Percentiles rank a stretch among this genome's conserved stretches.
These are phyloP conservation scores for Dryobota labecula DNA, from an alignment of 2,888 invertebrate species.

Conservation along the genomic window DNA sequence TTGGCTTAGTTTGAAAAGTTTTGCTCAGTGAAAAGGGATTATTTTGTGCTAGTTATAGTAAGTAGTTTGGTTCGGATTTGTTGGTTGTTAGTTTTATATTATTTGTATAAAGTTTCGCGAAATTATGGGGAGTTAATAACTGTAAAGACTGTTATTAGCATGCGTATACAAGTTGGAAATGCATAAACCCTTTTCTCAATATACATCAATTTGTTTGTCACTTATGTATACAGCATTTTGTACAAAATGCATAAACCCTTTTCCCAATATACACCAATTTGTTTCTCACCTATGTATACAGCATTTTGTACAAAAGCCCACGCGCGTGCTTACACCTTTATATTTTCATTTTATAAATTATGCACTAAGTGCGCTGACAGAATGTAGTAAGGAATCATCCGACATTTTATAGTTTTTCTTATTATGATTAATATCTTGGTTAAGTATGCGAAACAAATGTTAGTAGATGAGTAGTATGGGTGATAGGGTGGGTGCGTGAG, in stretches of 20 bases:
- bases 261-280: too few species aligned
- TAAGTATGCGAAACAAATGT: too few species aligned
- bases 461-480: too few species aligned
- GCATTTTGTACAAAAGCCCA: not conserved
- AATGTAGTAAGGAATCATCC: too few species aligned
- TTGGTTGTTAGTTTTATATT: slow-evolving; percentile 26
- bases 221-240: not conserved
- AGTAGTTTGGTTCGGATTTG: slow-evolving; percentile 33
- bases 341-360: too few species aligned
- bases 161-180: not conserved
- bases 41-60: slow-evolving; percentile 47
- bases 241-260: too few species aligned
- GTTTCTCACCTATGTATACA: not conserved
- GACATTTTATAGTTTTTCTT: too few species aligned
- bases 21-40: slow-evolving; percentile 46
- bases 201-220: not conserved
- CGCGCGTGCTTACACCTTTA: not conserved
- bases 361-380: too few species aligned
- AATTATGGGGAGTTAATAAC: not conserved
- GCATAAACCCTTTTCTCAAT: not conserved
- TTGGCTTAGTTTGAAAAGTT: slow-evolving; percentile 46
- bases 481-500: too few species aligned
- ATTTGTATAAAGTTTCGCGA: slow-evolving; percentile 1
- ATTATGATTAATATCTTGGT: too few species aligned
- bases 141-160: not conserved